phyloP scores from a whole-genome alignment of 2,113 vertebrate genomes.

The Chascanopsetta lugubris region DNA sequence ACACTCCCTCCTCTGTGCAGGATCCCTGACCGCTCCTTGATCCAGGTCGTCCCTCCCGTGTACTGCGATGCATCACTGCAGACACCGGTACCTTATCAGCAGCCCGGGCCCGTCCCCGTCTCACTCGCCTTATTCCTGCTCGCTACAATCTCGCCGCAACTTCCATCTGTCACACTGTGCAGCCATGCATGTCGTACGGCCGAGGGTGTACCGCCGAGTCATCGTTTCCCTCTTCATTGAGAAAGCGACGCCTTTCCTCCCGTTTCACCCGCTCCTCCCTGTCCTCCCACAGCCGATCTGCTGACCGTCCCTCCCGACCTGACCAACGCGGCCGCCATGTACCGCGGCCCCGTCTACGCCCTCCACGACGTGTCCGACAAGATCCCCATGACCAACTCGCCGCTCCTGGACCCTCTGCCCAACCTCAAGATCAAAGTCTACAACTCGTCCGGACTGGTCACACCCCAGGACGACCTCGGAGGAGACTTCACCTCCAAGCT shows the following conservation, averaged over 20 bases:
- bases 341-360: slow-evolving; percentile 91
- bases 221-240: background rate
- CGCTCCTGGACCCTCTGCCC: slow-evolving; percentile 91
- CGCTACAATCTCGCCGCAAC: slow-evolving; percentile 82
- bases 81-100: slow-evolving; percentile 55
- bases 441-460: slow-evolving; percentile 89
- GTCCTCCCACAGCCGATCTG: slow-evolving; percentile 79
- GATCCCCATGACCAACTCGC: slow-evolving; percentile 96
- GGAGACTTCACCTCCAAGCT: slow-evolving; percentile 90
- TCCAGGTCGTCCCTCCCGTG: slow-evolving; percentile 48
- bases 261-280: background rate
- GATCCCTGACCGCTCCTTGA: slow-evolving; percentile 26
- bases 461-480: slow-evolving; percentile 90
- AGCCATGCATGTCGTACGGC: slow-evolving; percentile 76
- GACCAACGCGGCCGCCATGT: slow-evolving; percentile 93
- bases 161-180: slow-evolving; percentile 84
- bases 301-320: slow-evolving; percentile 90
- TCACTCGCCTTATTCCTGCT: slow-evolving; percentile 41
- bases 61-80: slow-evolving; percentile 36
- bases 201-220: too few species aligned
- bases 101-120: slow-evolving; percentile 21
- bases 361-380: slow-evolving; percentile 94
- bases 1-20: background rate
- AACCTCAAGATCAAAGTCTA: slow-evolving; percentile 97
- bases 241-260: too few species aligned